Evolutionary conservation across 2,888 invertebrate species (phyloP), one percentile per base, ranked within the genome.

Genomic region (Caenorhabditis drosophilae): DNA sequence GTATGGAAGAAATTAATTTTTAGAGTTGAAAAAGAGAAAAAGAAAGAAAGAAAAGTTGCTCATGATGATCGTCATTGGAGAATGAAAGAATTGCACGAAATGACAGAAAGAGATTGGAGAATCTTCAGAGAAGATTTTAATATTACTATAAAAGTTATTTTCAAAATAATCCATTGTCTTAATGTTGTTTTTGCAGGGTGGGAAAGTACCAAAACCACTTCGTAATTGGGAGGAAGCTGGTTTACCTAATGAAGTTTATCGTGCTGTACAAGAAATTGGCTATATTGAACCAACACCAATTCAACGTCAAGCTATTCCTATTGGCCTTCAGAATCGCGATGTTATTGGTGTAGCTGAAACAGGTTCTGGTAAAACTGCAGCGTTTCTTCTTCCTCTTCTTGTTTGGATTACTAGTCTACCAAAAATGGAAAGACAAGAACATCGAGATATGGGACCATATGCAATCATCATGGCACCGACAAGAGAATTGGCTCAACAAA

Each of bases 11-110:
- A n/a, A n/a, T n/a, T n/a, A 23, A 15, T 9, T 62, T 52, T 31
- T 46, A 67, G 73, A 47, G 23, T 74, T 34, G 73, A 70, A 27
- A 67, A 70, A 22, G 70, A 73, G 34, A 63, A 68, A 42, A 78
- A 73, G 54, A 76, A 64, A 46, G 97, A 98, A 86, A 97, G 96
- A 73, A 97, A 97, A 86, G 94, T 95, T 83, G 91, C 93, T 82
- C 97, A 93, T 92, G 98, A 98, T 85, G 97, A 99, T 84, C 89
- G 98, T 4, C 98, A 99, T 85, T 99, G 98, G 98, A 91, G 92
- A 3, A 95, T 97, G 82, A 98, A 98, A 84, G 47, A 57, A 11
- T 86, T 90, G 0, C 89, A 90, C 50, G 95, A 97, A 85, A 99
- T 99, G 98, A 93, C 92, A 0, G 97, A 99, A 84, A 88, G 98